Evolutionary conservation across 2,797 vertebrate genomes (phyloP).

Genomic region (Paedocypris micromegethes): DNA sequence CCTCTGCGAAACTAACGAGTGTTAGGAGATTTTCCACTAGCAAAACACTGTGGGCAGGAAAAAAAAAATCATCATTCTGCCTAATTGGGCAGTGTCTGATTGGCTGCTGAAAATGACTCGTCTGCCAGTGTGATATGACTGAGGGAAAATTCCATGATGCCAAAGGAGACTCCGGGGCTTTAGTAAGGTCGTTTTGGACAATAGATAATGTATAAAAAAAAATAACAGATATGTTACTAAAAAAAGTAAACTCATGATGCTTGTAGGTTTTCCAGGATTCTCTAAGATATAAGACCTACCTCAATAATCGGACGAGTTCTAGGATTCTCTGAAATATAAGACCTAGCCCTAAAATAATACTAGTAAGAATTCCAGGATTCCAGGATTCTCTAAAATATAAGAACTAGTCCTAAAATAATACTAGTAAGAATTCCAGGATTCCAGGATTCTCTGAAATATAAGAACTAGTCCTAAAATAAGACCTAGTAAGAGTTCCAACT

Average conservation of each 20-base stretch:
- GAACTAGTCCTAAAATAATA: no score
- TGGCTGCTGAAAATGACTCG: slow-evolving; percentile 8
- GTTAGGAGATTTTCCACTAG: slow-evolving; percentile 13
- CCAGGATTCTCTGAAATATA: no score
- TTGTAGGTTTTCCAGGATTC: neutral
- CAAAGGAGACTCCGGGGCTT: neutral
- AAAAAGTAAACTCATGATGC: neutral
- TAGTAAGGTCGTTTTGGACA: neutral
- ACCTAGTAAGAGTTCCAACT: no score
- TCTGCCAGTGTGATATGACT: slow-evolving; percentile 3
- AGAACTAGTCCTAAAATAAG: no score
- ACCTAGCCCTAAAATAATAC: no score
- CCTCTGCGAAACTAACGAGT: slow-evolving; percentile 17
- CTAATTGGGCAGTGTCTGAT: slow-evolving; percentile 37
- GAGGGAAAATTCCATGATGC: neutral
- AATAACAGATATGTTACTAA: neutral
- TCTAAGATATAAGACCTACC: no score
- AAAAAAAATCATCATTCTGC: slow-evolving; percentile 3
- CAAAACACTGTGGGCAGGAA: slow-evolving; percentile 19
- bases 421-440: no score
- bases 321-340: no score
- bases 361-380: no score
- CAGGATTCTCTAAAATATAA: no score
- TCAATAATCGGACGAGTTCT: no score
- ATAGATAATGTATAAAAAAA: neutral